Conservation (phyloP, 2,797 vertebrate genomes). For the Syndactyla subalaris region DNA sequence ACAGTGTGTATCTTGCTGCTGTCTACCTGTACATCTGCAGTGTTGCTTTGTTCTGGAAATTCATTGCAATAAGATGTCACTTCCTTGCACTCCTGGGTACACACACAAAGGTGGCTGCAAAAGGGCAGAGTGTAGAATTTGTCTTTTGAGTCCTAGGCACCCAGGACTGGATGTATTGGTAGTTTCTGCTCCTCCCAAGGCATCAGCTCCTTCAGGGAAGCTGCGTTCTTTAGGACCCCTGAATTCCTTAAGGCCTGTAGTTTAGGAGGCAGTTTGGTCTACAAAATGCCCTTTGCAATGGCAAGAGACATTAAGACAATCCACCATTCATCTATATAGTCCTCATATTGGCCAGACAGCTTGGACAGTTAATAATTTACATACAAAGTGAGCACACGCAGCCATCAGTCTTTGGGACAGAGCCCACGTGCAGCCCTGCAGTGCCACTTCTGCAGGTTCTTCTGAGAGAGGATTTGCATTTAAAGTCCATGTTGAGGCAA, state of each 20-base stretch:
- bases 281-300: not conserved
- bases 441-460: not conserved
- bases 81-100: not conserved
- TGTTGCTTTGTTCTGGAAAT: not conserved
- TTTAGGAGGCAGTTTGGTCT: not conserved
- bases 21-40: not conserved
- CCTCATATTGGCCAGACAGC: not conserved
- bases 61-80: not conserved
- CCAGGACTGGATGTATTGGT: not conserved
- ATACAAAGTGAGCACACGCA: not conserved
- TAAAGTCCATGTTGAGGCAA: not conserved
- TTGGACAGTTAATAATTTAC: not conserved
- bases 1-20: not conserved
- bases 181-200: not conserved
- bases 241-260: not conserved
- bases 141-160: not conserved
- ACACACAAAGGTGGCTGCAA: accelerated
- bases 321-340: not conserved
- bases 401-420: not conserved
- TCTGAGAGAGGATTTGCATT: not conserved
- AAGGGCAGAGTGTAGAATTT: not conserved
- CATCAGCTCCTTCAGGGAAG: not conserved
- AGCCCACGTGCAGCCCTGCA: accelerated
- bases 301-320: not conserved
- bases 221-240: not conserved